These are phyloP conservation scores for Psittacus erithacus DNA, from an alignment of 2,113 vertebrate species.

Conservation along the genomic window DNA sequence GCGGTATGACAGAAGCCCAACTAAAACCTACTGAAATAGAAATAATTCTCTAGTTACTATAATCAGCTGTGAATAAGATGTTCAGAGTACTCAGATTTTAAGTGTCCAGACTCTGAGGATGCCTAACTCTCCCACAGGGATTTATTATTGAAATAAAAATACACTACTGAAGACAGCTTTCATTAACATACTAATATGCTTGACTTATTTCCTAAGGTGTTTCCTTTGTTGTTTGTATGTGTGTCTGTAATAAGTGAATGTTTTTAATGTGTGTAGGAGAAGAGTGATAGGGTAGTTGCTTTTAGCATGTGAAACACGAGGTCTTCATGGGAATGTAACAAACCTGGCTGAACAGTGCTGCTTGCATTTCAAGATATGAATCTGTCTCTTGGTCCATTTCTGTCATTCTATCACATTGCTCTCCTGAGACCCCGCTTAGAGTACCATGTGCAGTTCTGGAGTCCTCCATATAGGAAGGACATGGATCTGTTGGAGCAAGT, in stretches of 20 bases:
- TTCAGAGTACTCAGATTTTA: background rate
- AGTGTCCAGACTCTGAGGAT: background rate
- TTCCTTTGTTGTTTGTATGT: background rate
- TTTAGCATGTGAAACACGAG: background rate
- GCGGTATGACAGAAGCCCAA: background rate
- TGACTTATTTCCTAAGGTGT: slow-evolving; percentile 21
- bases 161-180: background rate
- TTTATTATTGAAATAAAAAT: background rate
- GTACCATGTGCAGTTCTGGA: background rate
- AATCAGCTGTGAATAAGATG: background rate
- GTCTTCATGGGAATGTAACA: background rate
- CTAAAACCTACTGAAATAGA: background rate
- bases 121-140: background rate
- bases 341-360: background rate
- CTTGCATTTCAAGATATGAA: background rate
- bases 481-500: background rate
- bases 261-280: background rate
- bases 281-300: background rate
- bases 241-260: background rate
- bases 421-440: background rate
- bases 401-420: background rate
- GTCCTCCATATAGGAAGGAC: background rate
- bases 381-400: background rate
- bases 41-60: background rate
- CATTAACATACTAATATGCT: background rate